Conservation (phyloP, 2,888 invertebrate species). For the Mechanitis messenoides region DNA sequence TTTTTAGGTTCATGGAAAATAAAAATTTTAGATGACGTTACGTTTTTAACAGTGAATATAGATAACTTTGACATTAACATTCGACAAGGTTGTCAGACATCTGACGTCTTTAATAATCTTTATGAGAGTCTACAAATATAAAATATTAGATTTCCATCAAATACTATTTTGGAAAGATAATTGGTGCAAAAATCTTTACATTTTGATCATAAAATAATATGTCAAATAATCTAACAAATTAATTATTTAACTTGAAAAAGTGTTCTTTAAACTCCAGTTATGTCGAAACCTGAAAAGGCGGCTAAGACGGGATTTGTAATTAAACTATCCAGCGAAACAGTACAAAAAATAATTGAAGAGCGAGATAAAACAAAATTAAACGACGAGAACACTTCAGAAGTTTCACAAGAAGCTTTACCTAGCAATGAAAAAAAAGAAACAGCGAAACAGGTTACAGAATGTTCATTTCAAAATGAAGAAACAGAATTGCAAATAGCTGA, state of each 20-base stretch:
- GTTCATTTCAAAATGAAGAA: background rate
- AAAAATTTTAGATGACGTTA: too few relatives aligned
- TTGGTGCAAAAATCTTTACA: slow-evolving; percentile 8
- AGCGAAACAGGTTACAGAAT: background rate
- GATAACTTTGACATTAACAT: too few relatives aligned
- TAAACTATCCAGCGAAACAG: slow-evolving; percentile 67
- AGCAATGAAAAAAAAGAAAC: slow-evolving; percentile 7
- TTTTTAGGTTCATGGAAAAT: too few relatives aligned
- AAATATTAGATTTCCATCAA: too few relatives aligned
- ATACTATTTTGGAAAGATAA: background rate
- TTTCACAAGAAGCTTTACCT: background rate
- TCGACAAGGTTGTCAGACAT: too few relatives aligned
- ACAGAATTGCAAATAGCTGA: background rate
- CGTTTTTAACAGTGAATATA: too few relatives aligned
- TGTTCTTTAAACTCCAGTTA: background rate
- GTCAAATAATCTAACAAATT: background rate
- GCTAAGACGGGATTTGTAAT: slow-evolving; percentile 65
- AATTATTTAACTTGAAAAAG: too few relatives aligned
- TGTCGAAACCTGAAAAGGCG: slow-evolving; percentile 53
- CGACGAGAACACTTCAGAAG: slow-evolving; percentile 3
- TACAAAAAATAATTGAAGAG: slow-evolving; percentile 62
- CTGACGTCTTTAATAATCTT: background rate
- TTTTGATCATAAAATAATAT: slow-evolving; percentile 18
- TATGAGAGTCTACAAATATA: slow-evolving; percentile 9
- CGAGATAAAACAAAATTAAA: slow-evolving; percentile 42